Evolutionary conservation across 1,140 invertebrate genomes (phyloP), one percentile per base, ranked within the genome.

Genomic region (Atta colombica): DNA sequence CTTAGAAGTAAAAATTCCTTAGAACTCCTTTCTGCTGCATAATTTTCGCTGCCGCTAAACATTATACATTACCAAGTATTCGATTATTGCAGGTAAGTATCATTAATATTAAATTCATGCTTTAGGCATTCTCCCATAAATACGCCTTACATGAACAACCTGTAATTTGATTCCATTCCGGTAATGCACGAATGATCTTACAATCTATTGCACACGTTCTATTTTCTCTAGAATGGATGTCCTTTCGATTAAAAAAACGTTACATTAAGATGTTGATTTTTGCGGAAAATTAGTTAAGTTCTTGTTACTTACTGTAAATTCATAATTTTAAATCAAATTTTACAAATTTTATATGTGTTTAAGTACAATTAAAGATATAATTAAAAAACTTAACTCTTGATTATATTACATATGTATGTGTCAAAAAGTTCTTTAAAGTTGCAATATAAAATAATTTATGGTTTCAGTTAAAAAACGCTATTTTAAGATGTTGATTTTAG

Each of bases 101-200:
- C 66, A 74, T 82, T 82, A 82, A 82, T 82, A 74, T 8, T 82
- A 28, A 82, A 74, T 35, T 74, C 68, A 74, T 61, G 80, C 68
- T 55, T 82, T 18, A 12, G 25, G 35, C 45, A 60, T 74, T 74
- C n/a, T 61, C 39, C 58, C 25, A 18, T 63, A 51, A 82, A 16
- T 82, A 49, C 39, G 39, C 39, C 25, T 82, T 61, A 74, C 53
- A 39, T 25, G n/a, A 51, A 74, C 80, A 74, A 74, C 53, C 49
- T 53, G 39, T 74, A 82, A 82, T 82, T 82, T 82, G 28, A 82
- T 31, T 74, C 16, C 69, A 82, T 82, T 82, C 55, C 68, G 25
- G 39, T 82, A 82, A 82, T 74, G 80, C 80, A 74, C 78, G 53
- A 72, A 72, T 49, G 55, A 72, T 74, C 68, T 74, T 55, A n/a